Evolutionary conservation across 2,888 invertebrate species (phyloP).

Genomic region (Argyresthia albistria): DNA sequence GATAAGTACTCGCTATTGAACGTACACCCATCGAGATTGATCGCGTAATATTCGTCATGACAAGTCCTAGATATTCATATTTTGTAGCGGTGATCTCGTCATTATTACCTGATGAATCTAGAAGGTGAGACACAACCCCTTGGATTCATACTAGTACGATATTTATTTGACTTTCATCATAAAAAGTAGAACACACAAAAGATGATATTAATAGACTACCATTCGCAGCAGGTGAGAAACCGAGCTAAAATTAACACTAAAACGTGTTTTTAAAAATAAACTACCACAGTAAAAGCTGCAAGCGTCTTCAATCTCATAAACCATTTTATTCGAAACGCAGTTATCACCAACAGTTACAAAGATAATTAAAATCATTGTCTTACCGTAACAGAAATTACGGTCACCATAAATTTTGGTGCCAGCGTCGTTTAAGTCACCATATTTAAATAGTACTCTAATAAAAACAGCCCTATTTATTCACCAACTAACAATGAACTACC

Average conservation of each 20-base stretch:
- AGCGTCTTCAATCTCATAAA: constrained; percentile 22
- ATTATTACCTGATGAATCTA: too few species aligned
- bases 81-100: too few species aligned
- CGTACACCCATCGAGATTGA: too few species aligned
- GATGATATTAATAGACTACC: too few species aligned
- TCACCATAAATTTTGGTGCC: constrained; percentile 50
- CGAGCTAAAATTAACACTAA: not conserved
- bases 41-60: too few species aligned
- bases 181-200: too few species aligned
- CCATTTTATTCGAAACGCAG: constrained; percentile 45
- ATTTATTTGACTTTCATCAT: too few species aligned
- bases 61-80: too few species aligned
- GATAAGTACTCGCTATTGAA: too few species aligned
- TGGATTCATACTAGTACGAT: too few species aligned
- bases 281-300: not conserved
- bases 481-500: not conserved
- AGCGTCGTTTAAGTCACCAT: constrained; percentile 48
- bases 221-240: not conserved
- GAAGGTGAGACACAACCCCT: too few species aligned
- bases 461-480: constrained; percentile 31
- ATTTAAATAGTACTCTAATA: constrained; percentile 63
- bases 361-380: constrained; percentile 69
- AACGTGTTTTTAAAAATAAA: not conserved
- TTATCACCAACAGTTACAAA: constrained; percentile 39
- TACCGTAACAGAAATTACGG: constrained; percentile 45